Evolutionary conservation across 2,888 invertebrate genomes (phyloP), one percentile per base, ranked within the genome.

Genomic region (Agrilus mali): DNA sequence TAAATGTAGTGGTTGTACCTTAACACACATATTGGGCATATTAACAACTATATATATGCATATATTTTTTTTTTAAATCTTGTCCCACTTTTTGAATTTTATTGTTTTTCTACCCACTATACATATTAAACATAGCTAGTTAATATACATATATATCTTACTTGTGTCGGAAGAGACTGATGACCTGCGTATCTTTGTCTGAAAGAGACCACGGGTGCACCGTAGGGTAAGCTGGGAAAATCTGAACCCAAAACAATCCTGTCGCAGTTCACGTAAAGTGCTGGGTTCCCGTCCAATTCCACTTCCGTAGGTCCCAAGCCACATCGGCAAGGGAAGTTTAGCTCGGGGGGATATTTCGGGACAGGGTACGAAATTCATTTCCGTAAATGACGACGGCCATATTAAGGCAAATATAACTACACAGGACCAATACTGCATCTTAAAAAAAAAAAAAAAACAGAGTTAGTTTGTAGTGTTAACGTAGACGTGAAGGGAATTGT

Each of bases 241-340:
- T 90, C 88, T 5, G 80, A 79, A 20, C 80, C 73, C 58, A 90
- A 88, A 22, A 88, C 85, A 17, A 87, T 80, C 7, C 77, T 68
- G 68, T 92, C 89, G 63, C 92, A 92, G 64, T 90, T 78, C 74
- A 89, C 79, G 53, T 77, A 70, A 51, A 88, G 78, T 43, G 76
- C 66, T 4, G 68, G 66, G 42, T 65, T 62, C 16, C 66, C 63
- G 13, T 61, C 62, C 49, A 66, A 49, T 39, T 57, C 66, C 44
- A 69, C 66, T 50, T 73, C 74, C 36, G 68, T 66, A 17, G 74
- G 68, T 13, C 70, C 71, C 42, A 72, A 60, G 2, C 63, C 58
- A 51, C 76, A 76, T 31, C 74, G 70, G 68, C 88, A 89, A 1
- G 87, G 86, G 56, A 86, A 74, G 38, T 82, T 75, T 32, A 87